phyloP scores from a whole-genome alignment of 30 jellyfish, hydroid and myxozoan genomes.

The Aurelia sp. region DNA sequence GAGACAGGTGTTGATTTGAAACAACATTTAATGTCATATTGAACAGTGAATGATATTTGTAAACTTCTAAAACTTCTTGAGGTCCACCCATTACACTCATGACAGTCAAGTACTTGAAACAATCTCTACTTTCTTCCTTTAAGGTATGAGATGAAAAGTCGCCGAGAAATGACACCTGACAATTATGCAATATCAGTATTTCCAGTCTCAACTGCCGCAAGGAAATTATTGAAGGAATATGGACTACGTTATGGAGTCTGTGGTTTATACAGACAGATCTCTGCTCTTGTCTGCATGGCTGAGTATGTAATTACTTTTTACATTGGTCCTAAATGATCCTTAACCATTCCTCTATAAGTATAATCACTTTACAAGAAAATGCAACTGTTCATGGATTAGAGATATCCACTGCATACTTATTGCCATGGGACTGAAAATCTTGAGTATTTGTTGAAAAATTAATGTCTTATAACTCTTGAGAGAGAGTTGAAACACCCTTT shows the following conservation, averaged over 20 bases:
- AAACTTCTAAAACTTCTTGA: neutral
- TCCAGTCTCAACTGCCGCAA: conserved; percentile 79
- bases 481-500: too few species aligned
- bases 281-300: conserved; percentile 74
- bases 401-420: too few species aligned
- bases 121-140: neutral
- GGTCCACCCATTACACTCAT: neutral
- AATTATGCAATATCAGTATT: conserved; percentile 23
- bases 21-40: neutral
- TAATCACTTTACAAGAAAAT: neutral
- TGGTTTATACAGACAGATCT: conserved; percentile 59
- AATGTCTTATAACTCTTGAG: too few species aligned
- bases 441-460: too few species aligned
- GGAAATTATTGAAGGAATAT: conserved; percentile 76
- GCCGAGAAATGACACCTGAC: conserved; percentile 1
- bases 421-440: too few species aligned
- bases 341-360: neutral
- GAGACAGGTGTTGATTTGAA: too few species aligned
- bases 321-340: too few species aligned
- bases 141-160: conserved; percentile 47
- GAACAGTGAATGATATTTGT: too few species aligned
- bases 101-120: neutral
- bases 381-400: too few species aligned
- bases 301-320: conserved; percentile 47
- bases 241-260: conserved; percentile 92